These are phyloP conservation scores for Drosophila robusta DNA, from an alignment of 2,888 invertebrate species.

Conservation along the genomic window DNA sequence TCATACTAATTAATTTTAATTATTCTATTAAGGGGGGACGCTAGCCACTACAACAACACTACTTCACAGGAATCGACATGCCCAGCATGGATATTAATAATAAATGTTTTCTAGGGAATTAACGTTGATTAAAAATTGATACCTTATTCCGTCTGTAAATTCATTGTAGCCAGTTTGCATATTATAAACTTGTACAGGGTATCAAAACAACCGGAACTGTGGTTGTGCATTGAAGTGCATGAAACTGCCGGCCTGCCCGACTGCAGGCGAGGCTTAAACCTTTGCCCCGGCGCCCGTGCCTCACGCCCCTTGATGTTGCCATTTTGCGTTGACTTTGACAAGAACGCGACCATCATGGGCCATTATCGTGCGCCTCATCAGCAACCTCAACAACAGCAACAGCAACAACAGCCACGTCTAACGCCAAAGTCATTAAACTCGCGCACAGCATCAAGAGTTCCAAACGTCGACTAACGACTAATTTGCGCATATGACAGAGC, in stretches of 20 bases:
- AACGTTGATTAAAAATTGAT: too few species aligned
- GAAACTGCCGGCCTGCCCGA: slow-evolving; percentile 33
- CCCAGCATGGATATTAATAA: too few species aligned
- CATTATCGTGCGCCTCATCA: slow-evolving; percentile 73
- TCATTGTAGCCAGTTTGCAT: too few species aligned
- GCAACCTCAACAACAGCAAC: slow-evolving; percentile 43
- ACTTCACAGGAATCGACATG: too few species aligned
- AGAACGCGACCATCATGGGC: slow-evolving; percentile 75
- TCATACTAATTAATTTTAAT: too few species aligned
- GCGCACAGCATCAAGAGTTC: slow-evolving; percentile 54
- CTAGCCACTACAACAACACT: too few species aligned
- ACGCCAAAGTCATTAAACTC: slow-evolving; percentile 79
- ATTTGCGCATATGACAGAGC: slow-evolving; percentile 78
- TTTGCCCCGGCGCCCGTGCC: slow-evolving; percentile 34
- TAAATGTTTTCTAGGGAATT: too few species aligned
- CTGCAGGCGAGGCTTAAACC: slow-evolving; percentile 29
- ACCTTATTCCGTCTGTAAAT: too few species aligned
- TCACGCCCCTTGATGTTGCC: slow-evolving; percentile 40
- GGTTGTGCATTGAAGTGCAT: slow-evolving; percentile 67
- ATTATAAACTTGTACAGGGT: neutral
- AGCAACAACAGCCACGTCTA: slow-evolving; percentile 50
- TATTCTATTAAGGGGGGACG: too few species aligned
- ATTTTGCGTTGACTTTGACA: slow-evolving; percentile 74
- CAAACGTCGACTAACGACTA: slow-evolving; percentile 75
- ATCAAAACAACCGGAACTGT: slow-evolving; percentile 60